Percentiles rank a stretch among this genome's conserved stretches.
phyloP scores from a whole-genome alignment of 1,140 invertebrate genomes.

The Papilio polytes region DNA sequence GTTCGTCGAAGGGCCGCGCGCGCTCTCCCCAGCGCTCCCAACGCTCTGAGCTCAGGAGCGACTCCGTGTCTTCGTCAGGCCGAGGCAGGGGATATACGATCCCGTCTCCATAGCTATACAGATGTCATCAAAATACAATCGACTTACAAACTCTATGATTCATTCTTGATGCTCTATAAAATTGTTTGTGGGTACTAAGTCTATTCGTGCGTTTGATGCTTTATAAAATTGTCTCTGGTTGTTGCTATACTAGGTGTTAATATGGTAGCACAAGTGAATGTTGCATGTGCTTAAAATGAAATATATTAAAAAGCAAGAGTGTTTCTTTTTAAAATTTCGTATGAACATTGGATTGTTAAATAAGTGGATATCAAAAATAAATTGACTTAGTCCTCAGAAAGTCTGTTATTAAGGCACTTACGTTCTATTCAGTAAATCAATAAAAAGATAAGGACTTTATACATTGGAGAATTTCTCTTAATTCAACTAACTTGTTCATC shows the following conservation, averaged over 20 bases:
- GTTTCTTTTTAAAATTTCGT: slow-evolving; percentile 2
- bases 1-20: slow-evolving; percentile 75
- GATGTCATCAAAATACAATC: slow-evolving; percentile 5
- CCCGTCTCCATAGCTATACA: slow-evolving; percentile 92
- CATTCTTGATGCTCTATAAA: neutral
- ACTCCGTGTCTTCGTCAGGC: slow-evolving; percentile 92
- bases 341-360: neutral
- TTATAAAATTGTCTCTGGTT: neutral
- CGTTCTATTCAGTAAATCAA: too few species aligned
- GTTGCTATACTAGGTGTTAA: neutral
- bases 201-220: neutral
- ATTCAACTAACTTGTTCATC: too few species aligned
- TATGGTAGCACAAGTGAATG: slow-evolving; percentile 12
- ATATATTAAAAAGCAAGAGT: neutral
- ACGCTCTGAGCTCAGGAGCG: slow-evolving; percentile 86
- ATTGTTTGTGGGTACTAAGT: neutral
- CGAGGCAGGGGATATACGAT: slow-evolving; percentile 92
- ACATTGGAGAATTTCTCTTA: too few species aligned
- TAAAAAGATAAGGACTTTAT: too few species aligned
- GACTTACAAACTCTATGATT: slow-evolving; percentile 17
- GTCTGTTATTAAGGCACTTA: too few species aligned
- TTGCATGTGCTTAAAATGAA: slow-evolving; percentile 1
- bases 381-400: too few species aligned
- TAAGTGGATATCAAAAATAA: neutral
- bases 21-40: slow-evolving; percentile 83